phyloP scores from a whole-genome alignment of 2,797 vertebrate genomes.

The Gymnothorax reevesii region DNA sequence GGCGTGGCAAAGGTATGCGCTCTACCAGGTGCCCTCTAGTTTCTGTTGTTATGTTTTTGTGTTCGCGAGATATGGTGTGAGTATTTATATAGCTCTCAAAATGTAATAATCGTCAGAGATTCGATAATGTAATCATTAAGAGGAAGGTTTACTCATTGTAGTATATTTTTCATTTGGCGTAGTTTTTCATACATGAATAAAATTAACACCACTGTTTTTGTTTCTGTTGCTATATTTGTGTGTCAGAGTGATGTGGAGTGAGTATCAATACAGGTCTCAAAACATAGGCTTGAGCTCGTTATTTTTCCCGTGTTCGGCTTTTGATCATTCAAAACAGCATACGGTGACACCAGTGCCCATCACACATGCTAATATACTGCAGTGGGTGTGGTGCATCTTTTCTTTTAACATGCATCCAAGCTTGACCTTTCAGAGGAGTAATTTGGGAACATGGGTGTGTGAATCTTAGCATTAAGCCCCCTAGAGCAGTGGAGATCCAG shows the following conservation, averaged over 20 bases:
- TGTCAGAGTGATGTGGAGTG: slow-evolving; percentile 41
- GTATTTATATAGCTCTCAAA: too few species aligned
- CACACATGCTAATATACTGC: slow-evolving; percentile 59
- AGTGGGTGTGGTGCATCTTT: slow-evolving; percentile 51
- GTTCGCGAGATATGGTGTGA: too few species aligned
- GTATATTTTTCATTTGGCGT: slow-evolving; percentile 68
- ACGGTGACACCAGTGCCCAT: slow-evolving; percentile 58
- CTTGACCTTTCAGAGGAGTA: slow-evolving; percentile 70
- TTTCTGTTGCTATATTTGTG: not conserved
- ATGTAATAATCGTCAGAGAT: not conserved
- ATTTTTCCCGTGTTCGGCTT: not conserved
- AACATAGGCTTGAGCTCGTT: not conserved
- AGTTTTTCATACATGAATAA: slow-evolving; percentile 64
- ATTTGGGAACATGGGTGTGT: slow-evolving; percentile 65
- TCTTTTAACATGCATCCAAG: slow-evolving; percentile 65
- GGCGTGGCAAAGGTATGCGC: too few species aligned
- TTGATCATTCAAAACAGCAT: not conserved
- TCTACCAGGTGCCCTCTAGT: too few species aligned
- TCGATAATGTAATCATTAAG: not conserved
- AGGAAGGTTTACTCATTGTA: not conserved
- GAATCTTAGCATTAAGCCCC: slow-evolving; percentile 66
- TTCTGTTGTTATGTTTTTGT: too few species aligned
- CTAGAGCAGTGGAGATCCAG: slow-evolving; percentile 65
- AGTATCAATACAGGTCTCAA: not conserved
- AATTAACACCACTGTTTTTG: slow-evolving; percentile 34